Percentiles rank a stretch among this genome's conserved stretches.
phyloP scores from a whole-genome alignment of 2,888 invertebrate genomes.

The Xestia c-nigrum region DNA sequence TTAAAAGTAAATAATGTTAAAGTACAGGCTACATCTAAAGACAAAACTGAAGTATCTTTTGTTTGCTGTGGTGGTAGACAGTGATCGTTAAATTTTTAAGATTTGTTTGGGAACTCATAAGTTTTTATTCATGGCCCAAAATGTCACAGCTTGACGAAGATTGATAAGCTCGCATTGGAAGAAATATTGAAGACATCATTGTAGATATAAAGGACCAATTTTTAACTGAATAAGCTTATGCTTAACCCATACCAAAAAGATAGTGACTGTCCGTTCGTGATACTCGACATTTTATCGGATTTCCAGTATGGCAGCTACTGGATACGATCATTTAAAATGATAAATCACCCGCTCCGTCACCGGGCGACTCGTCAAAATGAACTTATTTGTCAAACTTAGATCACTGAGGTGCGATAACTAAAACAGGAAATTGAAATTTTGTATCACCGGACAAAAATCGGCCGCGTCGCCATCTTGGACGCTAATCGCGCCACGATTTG shows the following conservation, averaged over 20 bases:
- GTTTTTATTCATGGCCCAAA: constrained; percentile 33
- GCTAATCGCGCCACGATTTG: constrained; percentile 86
- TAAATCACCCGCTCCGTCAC: constrained; percentile 83
- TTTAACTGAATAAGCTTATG: constrained; percentile 55
- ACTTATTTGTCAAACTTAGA: constrained; percentile 90
- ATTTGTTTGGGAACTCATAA: constrained; percentile 18
- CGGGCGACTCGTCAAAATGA: constrained; percentile 87
- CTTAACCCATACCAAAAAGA: constrained; percentile 51
- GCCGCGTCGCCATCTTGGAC: constrained; percentile 84
- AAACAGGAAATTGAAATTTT: constrained; percentile 90
- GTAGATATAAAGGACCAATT: constrained; percentile 57
- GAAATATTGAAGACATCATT: constrained; percentile 57
- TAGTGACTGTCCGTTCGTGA: constrained; percentile 57
- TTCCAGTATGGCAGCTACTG: constrained; percentile 77
- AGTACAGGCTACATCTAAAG: not conserved
- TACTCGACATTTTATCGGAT: constrained; percentile 71
- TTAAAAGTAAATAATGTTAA: constrained; percentile 28
- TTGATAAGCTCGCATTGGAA: constrained; percentile 51
- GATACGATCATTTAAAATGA: constrained; percentile 81
- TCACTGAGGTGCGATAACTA: constrained; percentile 84
- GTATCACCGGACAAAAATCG: constrained; percentile 89
- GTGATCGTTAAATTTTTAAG: constrained; percentile 29
- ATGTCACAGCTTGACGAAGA: constrained; percentile 57
- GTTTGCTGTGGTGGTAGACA: constrained; percentile 22
- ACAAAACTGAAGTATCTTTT: constrained; percentile 13